A percentile compares a stretch with the other conserved stretches of the same genome.
phyloP scores from a whole-genome alignment of 1,140 invertebrate genomes.

The Brachionus paranguensis region DNA sequence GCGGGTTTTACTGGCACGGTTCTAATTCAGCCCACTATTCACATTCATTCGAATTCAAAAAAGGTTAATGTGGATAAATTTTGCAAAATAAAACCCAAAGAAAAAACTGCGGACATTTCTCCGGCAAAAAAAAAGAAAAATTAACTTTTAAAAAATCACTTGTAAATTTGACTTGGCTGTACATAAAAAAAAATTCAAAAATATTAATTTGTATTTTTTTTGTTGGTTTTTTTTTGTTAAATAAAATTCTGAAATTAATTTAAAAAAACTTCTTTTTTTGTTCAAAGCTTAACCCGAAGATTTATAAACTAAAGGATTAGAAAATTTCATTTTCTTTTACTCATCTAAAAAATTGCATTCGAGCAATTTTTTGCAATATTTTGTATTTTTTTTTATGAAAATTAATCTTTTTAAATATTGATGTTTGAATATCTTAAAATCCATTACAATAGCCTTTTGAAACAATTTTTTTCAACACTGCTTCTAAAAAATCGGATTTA shows the following conservation, averaged over 20 bases:
- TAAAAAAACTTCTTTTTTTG: neutral
- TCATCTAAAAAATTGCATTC: no score
- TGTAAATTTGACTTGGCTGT: no score
- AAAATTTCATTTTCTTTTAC: neutral
- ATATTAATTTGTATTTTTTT: neutral
- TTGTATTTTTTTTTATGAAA: neutral
- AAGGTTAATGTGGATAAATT: neutral
- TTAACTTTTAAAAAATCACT: neutral
- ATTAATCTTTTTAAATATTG: neutral
- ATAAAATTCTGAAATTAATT: neutral
- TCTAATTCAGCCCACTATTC: neutral
- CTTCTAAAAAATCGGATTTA: no score
- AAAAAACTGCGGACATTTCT: neutral
- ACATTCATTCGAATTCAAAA: slow-evolving; percentile 27
- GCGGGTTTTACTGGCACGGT: slow-evolving; percentile 1
- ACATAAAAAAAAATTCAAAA: neutral
- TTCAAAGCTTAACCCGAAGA: neutral
- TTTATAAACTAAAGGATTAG: neutral
- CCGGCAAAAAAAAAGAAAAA: slow-evolving; percentile 12
- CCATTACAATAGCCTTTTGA: no score
- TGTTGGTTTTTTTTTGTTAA: neutral
- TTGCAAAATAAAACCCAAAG: slow-evolving; percentile 33
- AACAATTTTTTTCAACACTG: no score
- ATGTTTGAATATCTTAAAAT: neutral
- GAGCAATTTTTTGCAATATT: no score